These are phyloP conservation scores for Octomys mimax DNA, from an alignment of 2,797 vertebrate species.

Conservation along the genomic window DNA sequence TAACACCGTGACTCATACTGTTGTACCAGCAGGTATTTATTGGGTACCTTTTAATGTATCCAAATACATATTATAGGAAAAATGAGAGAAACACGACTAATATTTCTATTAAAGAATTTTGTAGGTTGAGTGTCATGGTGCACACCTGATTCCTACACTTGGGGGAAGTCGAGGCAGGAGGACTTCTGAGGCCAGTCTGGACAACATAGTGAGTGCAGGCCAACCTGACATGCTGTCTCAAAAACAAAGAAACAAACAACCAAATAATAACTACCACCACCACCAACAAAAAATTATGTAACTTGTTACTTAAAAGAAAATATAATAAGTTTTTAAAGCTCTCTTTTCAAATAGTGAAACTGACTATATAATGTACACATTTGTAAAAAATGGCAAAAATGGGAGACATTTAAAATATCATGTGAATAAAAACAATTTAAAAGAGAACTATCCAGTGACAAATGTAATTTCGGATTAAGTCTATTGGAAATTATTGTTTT, in stretches of 20 bases:
- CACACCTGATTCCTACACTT: neutral
- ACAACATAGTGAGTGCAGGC: neutral
- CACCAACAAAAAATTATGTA: neutral
- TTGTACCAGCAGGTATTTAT: neutral
- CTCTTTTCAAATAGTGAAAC: neutral
- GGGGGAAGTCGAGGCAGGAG: neutral
- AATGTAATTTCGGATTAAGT: neutral
- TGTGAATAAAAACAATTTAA: neutral
- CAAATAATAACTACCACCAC: neutral
- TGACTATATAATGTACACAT: neutral
- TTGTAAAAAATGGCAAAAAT: neutral
- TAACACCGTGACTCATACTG: constrained; percentile 21
- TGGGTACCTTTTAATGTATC: neutral
- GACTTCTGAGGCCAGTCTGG: neutral
- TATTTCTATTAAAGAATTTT: constrained; percentile 2
- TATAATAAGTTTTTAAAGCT: neutral
- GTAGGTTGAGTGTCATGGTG: neutral
- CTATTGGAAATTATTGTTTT: constrained; percentile 2
- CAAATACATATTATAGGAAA: constrained; percentile 10
- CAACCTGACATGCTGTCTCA: neutral
- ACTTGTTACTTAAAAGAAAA: neutral
- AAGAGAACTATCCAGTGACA: neutral
- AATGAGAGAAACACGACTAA: neutral
- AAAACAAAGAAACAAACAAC: neutral
- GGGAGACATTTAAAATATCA: neutral